These are phyloP conservation scores for Peromyscus leucopus DNA, from an alignment of 2,113 vertebrate genomes.

Conservation along the genomic window DNA sequence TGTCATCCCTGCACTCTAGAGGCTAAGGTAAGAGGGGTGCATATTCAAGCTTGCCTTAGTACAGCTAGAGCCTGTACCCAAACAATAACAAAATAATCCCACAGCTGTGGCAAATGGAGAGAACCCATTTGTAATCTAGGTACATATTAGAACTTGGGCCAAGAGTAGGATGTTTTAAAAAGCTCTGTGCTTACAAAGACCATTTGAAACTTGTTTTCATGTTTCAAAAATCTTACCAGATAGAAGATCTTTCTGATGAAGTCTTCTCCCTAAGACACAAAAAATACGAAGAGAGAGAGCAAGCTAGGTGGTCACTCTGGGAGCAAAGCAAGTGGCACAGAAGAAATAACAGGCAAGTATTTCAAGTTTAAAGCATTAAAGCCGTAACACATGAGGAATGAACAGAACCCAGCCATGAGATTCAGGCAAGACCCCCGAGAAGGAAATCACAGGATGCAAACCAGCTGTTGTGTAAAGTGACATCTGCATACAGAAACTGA, in stretches of 20 bases:
- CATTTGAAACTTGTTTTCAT: slow-evolving; percentile 36
- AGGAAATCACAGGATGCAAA: background rate
- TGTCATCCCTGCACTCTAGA: background rate
- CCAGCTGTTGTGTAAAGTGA: background rate
- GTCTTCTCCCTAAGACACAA: slow-evolving; percentile 86
- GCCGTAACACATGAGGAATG: background rate
- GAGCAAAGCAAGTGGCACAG: slow-evolving; percentile 90
- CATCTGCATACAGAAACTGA: background rate
- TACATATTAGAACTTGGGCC: slow-evolving; percentile 16
- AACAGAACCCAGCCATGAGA: slow-evolving; percentile 18
- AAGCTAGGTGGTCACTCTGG: slow-evolving; percentile 90
- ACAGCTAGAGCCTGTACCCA: background rate
- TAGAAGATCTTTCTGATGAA: slow-evolving; percentile 90
- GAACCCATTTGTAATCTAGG: background rate
- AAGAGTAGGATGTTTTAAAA: background rate
- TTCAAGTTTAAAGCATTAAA: background rate
- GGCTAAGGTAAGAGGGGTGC: background rate
- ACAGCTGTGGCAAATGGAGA: slow-evolving; percentile 11
- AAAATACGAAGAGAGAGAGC: slow-evolving; percentile 87
- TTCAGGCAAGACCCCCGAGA: background rate
- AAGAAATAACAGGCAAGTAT: slow-evolving; percentile 89
- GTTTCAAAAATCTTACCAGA: slow-evolving; percentile 79
- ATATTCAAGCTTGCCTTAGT: background rate
- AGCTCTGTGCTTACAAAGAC: background rate
- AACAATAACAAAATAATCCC: background rate